A percentile compares a stretch with the other conserved stretches of the same genome.
phyloP scores from a whole-genome alignment of 2,888 invertebrate genomes.

The Cryptus armator region DNA sequence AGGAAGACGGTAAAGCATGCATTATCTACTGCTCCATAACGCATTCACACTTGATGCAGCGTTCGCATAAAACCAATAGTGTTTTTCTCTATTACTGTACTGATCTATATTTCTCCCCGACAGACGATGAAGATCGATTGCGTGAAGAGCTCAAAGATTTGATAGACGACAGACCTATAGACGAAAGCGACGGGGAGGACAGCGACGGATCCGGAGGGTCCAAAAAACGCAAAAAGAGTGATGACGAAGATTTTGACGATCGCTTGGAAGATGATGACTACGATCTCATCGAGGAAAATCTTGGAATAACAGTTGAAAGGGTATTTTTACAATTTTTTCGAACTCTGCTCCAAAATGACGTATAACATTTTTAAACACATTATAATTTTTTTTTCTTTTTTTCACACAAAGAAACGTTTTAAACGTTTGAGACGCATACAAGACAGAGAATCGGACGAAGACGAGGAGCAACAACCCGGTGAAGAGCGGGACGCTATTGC shows the following conservation, averaged over 20 bases:
- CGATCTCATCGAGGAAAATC: conserved; percentile 98
- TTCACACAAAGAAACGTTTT: conserved; percentile 90
- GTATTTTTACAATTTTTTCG: conserved; percentile 86
- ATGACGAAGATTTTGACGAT: conserved; percentile 95
- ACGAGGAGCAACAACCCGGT: conserved; percentile 90
- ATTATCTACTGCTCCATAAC: conserved; percentile 7
- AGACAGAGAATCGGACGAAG: conserved; percentile 97
- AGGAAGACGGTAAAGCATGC: conserved; percentile 89
- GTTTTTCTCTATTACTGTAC: background rate
- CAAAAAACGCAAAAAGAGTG: conserved; percentile 92
- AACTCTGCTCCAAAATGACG: background rate
- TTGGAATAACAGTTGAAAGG: conserved; percentile 97
- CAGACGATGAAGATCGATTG: conserved; percentile 94
- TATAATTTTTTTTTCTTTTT: background rate
- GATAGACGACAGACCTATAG: conserved; percentile 97
- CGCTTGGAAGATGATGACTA: conserved; percentile 99
- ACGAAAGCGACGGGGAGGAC: conserved; percentile 94
- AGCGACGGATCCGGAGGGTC: conserved; percentile 88
- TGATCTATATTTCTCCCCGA: conserved; percentile 38
- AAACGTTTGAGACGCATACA: conserved; percentile 93
- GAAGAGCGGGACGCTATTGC: conserved; percentile 95
- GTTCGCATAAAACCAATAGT: background rate
- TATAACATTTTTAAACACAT: background rate
- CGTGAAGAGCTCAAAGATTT: conserved; percentile 97
- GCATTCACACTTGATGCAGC: background rate